Percentiles rank a stretch among this genome's conserved stretches.
These are phyloP conservation scores for Nephrotoma flavescens DNA, from an alignment of 2,888 invertebrate genomes.

Conservation along the genomic window DNA sequence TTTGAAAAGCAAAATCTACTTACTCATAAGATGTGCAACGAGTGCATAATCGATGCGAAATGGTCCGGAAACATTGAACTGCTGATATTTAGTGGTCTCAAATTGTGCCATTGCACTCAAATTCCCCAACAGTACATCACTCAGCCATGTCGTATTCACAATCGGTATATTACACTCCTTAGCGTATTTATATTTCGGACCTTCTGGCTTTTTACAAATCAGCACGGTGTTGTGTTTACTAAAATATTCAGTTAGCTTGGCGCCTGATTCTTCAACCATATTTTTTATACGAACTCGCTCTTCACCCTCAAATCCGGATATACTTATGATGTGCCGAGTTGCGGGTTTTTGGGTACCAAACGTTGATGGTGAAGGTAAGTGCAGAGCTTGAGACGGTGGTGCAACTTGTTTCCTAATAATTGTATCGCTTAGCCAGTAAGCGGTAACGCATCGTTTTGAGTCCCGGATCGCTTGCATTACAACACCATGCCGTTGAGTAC, in stretches of 20 bases:
- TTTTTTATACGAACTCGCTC: conserved; percentile 67
- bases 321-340: conserved; percentile 60
- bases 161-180: conserved; percentile 84
- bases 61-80: conserved; percentile 63
- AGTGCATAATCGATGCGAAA: conserved; percentile 76
- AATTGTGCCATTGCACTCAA: conserved; percentile 65
- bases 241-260: conserved; percentile 63
- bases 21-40: conserved; percentile 83
- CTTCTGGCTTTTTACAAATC: conserved; percentile 67
- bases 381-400: conserved; percentile 88
- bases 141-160: conserved; percentile 88
- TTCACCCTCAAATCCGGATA: conserved; percentile 81
- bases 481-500: conserved; percentile 78
- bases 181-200: conserved; percentile 76
- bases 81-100: conserved; percentile 75
- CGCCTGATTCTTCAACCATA: conserved; percentile 76
- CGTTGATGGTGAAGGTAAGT: conserved; percentile 62
- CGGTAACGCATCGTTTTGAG: conserved; percentile 59
- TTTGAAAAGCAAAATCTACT: conserved; percentile 26
- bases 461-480: conserved; percentile 68
- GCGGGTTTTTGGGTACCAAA: conserved; percentile 56
- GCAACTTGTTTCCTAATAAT: conserved; percentile 69
- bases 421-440: conserved; percentile 85
- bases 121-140: conserved; percentile 81
- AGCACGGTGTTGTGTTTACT: conserved; percentile 65